Base-by-base conservation (phyloP, 30 jellyfish, hydroid and myxozoan species). In the Aurelia coerulea region DNA sequence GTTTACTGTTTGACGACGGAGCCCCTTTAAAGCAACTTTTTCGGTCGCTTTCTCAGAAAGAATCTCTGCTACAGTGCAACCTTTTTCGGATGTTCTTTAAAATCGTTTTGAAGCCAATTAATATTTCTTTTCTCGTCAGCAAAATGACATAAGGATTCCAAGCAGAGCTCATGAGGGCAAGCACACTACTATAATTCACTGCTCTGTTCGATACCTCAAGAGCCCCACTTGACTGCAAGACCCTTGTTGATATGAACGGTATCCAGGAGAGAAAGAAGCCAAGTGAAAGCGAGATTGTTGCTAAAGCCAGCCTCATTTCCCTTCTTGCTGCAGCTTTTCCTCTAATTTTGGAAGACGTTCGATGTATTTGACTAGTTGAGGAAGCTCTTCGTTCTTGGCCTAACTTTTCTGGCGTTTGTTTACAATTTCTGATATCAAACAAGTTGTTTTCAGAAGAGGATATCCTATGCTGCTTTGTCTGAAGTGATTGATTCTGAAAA, bases 291-390 rank as follows among this genome's bases (percentile, higher is more conserved):
- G 88, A 60, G 65, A 84, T 65, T 12, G 93, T 84, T 1, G 93
- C 86, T 74, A 84, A 29, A 2, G 85, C 93, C 18, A 84, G 86
- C 65, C 68, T 73, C 88, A 74, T 84, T 84, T 84, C 93, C 8
- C 63, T 50, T 34, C 39, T 84, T 17, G 92, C 85, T 33, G 76
- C 9, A 56, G 42, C 10, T 50, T 34, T 54, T 11, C 46, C 62
- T 49, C 33, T 59, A 33, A 29, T 10, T 42, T 76, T 56, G 3
- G 31, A 58, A 19, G 64, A 15, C 0, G 32, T 32, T 4, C 72
- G 34, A 29, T 70, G 80, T 29, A 35, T 15, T 14, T 51, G 29
- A 52, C 16, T 29, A 32, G 8, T 9, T 46, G 56, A 46, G 0
- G 56, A 46, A 46, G 56, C 56, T 46, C 14, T 46, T 46, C 56